Evolutionary conservation across 1,140 invertebrate species (phyloP), one percentile per base, ranked within the genome.

Genomic region (Drosophila murphyi): DNA sequence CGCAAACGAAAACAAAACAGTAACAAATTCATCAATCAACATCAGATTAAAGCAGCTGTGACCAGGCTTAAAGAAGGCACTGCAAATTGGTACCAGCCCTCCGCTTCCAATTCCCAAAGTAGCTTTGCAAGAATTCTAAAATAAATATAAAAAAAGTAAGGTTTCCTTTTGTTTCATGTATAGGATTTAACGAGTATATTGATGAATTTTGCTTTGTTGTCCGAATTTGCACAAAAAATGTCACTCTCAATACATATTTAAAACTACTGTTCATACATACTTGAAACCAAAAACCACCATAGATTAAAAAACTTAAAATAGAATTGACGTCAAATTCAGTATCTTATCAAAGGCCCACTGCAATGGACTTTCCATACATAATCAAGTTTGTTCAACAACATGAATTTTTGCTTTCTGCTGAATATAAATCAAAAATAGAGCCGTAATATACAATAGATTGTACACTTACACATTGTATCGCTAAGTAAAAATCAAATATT

Each of bases 11-110:
- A 47, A 29, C 29, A 5, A 57, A 65, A 8, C 50, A 7, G 50
- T 45, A 4, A 39, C 31, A 68, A 71, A 72, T 37, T 45, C 60
- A 72, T 72, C 69, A 72, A 72, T 72, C 69, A 64, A 64, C 31
- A 64, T 64, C 60, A 64, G 50, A 51, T 51, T 10, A 72, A 57
- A 57, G 69, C 69, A 64, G 35, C 69, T 71, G 69, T 34, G 52
- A 72, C 43, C 31, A 8, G 61, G 61, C 69, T 64, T 32, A 20
- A 56, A 34, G 43, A 60, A 45, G 47, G 12, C 43, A 48, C 43
- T 4, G 10, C 31, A 45, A 47, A 60, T 60, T 48, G 6, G 3
- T 34, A 28, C 29, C 57, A 10, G n/a, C n/a, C 12, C 7, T 12
- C 5, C 29, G 51, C 52, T 6, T 6, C 32, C 43, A 20, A 67